Percentiles rank a stretch among this genome's conserved stretches.
Evolutionary conservation across 2,888 invertebrate species (phyloP).

Genomic region (Drosophila tripunctata): DNA sequence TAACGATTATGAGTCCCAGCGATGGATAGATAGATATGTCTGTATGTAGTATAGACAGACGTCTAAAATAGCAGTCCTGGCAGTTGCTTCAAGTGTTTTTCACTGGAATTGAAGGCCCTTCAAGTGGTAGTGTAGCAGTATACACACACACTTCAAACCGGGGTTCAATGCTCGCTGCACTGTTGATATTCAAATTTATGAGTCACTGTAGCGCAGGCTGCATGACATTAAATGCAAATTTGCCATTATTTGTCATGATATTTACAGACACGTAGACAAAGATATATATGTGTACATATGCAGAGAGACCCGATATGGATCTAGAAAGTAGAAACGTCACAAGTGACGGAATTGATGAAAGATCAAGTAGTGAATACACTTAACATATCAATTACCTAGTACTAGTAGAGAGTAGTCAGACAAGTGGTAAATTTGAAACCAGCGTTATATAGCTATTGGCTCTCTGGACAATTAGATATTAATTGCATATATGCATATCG

Average conservation of each 20-base stretch:
- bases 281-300: no score
- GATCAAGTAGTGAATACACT: conserved; percentile 10
- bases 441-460: not conserved
- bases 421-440: not conserved
- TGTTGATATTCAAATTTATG: conserved; percentile 69
- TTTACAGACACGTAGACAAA: conserved; percentile 40
- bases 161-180: conserved; percentile 57
- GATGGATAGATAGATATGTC: conserved; percentile 3
- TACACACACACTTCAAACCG: conserved; percentile 23
- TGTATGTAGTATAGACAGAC: conserved; percentile 2
- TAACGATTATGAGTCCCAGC: conserved; percentile 63
- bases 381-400: conserved; percentile 9
- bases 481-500: conserved; percentile 40
- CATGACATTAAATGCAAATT: conserved; percentile 64
- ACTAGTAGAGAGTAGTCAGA: not conserved
- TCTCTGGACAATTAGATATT: conserved; percentile 22
- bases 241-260: conserved; percentile 72
- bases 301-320: conserved; percentile 33
- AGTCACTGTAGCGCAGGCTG: conserved; percentile 45
- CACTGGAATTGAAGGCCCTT: conserved; percentile 33
- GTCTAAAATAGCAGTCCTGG: conserved; percentile 23
- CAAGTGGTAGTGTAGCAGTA: not conserved
- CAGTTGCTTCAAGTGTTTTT: conserved; percentile 46
- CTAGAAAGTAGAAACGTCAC: conserved; percentile 34
- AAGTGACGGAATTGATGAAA: conserved; percentile 45